These are phyloP conservation scores for Chondrosia reniformis DNA, from an alignment of 37 sponge, comb jelly and placozoan genomes.

Conservation along the genomic window DNA sequence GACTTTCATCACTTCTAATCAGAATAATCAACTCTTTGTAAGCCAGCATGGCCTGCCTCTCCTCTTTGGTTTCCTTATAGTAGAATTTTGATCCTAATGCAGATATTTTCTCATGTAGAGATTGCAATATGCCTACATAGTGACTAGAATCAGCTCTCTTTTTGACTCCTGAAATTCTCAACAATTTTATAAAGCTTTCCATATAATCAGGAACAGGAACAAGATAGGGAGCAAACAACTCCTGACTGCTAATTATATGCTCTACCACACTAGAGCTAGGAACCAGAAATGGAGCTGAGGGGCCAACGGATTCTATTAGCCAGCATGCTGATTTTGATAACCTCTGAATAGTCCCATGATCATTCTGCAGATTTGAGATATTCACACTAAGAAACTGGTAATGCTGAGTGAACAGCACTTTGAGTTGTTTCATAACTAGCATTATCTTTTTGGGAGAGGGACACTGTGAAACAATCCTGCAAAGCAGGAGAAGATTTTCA, in stretches of 20 bases:
- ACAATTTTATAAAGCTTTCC: background rate
- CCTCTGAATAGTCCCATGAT: background rate
- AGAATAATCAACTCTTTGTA: background rate
- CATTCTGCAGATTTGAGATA: background rate
- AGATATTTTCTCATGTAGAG: background rate
- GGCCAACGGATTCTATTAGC: too few species aligned
- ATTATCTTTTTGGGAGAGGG: too few species aligned
- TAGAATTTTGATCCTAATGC: background rate
- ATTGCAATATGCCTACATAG: background rate
- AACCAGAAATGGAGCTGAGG: too few species aligned
- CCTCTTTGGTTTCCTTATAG: background rate
- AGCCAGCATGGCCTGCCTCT: background rate
- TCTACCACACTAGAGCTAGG: too few species aligned
- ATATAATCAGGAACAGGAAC: background rate
- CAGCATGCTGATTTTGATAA: background rate
- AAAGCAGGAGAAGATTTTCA: conserved; percentile 10
- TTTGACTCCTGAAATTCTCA: background rate
- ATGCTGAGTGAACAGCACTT: background rate
- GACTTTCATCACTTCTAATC: background rate
- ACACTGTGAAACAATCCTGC: too few species aligned
- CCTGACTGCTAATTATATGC: too few species aligned
- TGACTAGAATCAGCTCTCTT: background rate
- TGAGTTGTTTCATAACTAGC: background rate
- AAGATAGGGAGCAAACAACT: conserved; percentile 1
- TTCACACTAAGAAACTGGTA: background rate